Conservation (phyloP, 2,888 invertebrate genomes). For the Eulithis testata region DNA sequence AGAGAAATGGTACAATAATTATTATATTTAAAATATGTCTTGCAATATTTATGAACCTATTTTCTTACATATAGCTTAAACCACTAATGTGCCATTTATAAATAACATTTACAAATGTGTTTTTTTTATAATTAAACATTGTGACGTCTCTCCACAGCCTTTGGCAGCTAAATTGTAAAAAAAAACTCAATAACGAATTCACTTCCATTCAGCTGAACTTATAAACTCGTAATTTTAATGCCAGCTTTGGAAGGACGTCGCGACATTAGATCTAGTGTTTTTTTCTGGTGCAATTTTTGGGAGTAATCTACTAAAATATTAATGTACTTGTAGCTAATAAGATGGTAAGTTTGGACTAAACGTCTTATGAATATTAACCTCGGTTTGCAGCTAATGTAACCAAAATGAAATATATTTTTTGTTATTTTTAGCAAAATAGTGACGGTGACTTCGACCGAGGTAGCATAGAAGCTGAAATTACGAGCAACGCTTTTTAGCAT, state of each 20-base stretch:
- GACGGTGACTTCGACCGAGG: conserved; percentile 53
- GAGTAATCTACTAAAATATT: conserved; percentile 47
- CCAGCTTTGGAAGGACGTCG: conserved; percentile 32
- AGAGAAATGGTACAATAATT: conserved; percentile 14
- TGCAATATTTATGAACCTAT: neutral
- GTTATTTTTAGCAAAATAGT: conserved; percentile 58
- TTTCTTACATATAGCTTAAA: conserved; percentile 28
- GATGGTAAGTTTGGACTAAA: conserved; percentile 39
- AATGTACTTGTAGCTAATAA: conserved; percentile 37
- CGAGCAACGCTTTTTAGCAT: conserved; percentile 5
- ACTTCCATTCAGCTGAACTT: neutral
- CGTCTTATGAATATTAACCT: conserved; percentile 35
- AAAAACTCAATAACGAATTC: too few species aligned
- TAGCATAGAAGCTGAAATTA: conserved; percentile 45
- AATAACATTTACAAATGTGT: conserved; percentile 33
- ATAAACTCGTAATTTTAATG: conserved; percentile 8
- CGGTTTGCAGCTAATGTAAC: conserved; percentile 34
- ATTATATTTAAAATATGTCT: neutral
- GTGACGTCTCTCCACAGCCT: conserved; percentile 28
- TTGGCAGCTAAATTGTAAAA: conserved; percentile 8
- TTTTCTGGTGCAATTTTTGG: conserved; percentile 57
- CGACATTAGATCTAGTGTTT: conserved; percentile 45
- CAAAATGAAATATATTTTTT: conserved; percentile 41
- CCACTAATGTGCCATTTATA: conserved; percentile 38
- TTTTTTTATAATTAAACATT: conserved; percentile 33